Evolutionary conservation across 2,797 vertebrate species (phyloP).

Genomic region (Sitta carolinensis): DNA sequence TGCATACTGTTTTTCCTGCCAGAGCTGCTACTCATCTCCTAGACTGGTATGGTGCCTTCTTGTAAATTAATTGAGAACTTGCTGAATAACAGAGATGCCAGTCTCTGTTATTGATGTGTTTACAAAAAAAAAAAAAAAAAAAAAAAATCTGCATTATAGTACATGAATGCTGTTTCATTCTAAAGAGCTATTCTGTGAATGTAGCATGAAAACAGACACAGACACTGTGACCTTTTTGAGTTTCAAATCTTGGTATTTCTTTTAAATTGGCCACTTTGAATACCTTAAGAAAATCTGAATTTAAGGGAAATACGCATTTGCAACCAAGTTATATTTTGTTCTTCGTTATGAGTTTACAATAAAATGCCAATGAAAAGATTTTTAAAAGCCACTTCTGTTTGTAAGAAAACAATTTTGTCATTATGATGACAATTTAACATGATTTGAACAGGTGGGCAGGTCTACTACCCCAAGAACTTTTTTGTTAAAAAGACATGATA

Average conservation of each 20-base stretch:
- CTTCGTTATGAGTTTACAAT: not conserved
- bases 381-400: not conserved
- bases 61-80: conserved; percentile 6
- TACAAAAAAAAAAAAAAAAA: not conserved
- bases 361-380: not conserved
- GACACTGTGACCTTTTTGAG: not conserved
- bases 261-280: not conserved
- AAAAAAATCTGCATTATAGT: not conserved
- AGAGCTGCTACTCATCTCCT: not conserved
- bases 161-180: not conserved
- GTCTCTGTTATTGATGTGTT: not conserved
- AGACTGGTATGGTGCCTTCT: not conserved
- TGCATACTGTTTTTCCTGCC: not conserved
- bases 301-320: not conserved
- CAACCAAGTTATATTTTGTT: not conserved
- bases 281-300: not conserved
- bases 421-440: not conserved
- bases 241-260: not conserved
- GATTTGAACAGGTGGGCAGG: not conserved
- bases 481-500: not conserved
- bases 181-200: not conserved
- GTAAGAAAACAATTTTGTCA: not conserved
- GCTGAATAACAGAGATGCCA: not conserved
- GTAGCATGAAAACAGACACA: not conserved
- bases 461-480: not conserved